phyloP scores from a whole-genome alignment of 1,140 invertebrate genomes.

The Pogonomyrmex californicus region DNA sequence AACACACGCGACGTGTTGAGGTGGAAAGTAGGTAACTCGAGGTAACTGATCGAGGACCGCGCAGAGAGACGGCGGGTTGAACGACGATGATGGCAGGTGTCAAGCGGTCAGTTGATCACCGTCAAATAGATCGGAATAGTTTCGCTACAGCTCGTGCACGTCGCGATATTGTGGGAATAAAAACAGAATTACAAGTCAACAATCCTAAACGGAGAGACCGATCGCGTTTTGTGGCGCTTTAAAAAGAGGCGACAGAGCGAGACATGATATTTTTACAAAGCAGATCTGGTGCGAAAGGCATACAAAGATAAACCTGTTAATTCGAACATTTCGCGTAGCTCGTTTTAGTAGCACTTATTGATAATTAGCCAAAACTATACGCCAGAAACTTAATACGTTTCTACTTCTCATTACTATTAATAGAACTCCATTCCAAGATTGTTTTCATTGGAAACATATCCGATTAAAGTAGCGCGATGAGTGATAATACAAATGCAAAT shows the following conservation, averaged over 20 bases:
- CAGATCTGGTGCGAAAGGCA: not conserved
- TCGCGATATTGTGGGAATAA: conserved; percentile 41
- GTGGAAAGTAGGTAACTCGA: conserved; percentile 79
- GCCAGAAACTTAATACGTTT: not conserved
- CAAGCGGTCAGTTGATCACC: conserved; percentile 73
- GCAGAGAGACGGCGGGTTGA: conserved; percentile 72
- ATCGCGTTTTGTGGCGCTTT: conserved; percentile 46
- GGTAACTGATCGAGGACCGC: conserved; percentile 75
- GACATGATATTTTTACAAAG: conserved; percentile 7
- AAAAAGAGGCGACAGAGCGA: not conserved
- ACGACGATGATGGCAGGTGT: conserved; percentile 79
- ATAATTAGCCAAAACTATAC: not conserved
- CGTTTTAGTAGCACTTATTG: conserved; percentile 6
- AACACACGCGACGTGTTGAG: conserved; percentile 71
- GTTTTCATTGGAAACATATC: conserved; percentile 14
- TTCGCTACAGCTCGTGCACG: conserved; percentile 21
- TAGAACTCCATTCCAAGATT: not conserved
- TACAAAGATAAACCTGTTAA: not conserved
- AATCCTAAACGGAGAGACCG: conserved; percentile 12
- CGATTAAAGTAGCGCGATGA: conserved; percentile 6
- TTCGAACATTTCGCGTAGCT: not conserved
- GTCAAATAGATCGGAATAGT: conserved; percentile 58
- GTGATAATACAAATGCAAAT: not conserved
- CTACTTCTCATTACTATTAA: not conserved
- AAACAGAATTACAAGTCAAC: conserved; percentile 21